Conservation (phyloP, 2,888 invertebrate genomes). For the Drosophila mettleri region DNA sequence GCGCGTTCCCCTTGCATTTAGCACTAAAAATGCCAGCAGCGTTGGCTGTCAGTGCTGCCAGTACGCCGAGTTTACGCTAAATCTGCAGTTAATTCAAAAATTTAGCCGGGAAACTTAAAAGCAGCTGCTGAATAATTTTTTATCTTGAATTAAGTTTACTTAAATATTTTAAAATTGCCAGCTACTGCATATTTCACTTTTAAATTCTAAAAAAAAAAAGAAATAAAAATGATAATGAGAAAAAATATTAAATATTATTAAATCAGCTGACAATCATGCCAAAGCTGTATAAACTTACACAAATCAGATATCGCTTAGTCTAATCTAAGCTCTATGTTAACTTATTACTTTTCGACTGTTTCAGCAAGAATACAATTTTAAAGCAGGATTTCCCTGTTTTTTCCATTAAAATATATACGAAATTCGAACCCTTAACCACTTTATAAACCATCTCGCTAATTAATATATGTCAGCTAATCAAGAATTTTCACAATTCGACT, state of each 20-base stretch:
- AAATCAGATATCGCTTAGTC: background rate
- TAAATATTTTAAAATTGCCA: background rate
- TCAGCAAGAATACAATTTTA: background rate
- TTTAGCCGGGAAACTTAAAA: background rate
- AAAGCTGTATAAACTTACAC: background rate
- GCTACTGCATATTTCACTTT: background rate
- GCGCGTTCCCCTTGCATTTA: background rate
- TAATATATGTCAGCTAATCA: too few species aligned
- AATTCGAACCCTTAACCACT: too few species aligned
- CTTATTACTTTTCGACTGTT: background rate
- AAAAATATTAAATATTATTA: background rate
- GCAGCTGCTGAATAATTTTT: background rate
- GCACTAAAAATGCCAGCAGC: conserved; percentile 28
- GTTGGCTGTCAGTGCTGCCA: background rate
- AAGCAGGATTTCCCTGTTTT: too few species aligned
- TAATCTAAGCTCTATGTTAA: background rate
- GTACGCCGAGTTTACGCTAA: background rate
- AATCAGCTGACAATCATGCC: background rate
- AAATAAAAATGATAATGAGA: too few species aligned
- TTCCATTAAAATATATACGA: too few species aligned
- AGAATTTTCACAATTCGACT: too few species aligned
- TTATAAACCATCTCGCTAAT: too few species aligned
- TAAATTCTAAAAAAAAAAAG: background rate
- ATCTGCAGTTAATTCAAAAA: background rate
- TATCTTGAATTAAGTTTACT: background rate